Conservation (phyloP, 2,888 invertebrate genomes). For the Ochlodes sylvanus region DNA sequence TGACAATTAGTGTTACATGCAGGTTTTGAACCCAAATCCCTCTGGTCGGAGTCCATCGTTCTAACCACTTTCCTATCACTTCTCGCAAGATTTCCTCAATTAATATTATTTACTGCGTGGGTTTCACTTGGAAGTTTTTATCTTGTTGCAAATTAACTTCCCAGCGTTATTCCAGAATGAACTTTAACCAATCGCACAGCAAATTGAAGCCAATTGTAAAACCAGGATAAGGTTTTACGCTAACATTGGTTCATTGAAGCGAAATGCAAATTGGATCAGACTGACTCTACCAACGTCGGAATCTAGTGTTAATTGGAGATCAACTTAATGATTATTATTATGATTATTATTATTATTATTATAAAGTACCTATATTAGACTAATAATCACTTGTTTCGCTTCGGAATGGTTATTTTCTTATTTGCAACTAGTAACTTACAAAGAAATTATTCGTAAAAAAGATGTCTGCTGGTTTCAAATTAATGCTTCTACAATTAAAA, state of each 20-base stretch:
- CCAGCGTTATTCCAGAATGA: background rate
- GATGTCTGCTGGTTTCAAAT: constrained; percentile 2
- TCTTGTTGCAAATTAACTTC: background rate
- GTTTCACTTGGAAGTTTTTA: background rate
- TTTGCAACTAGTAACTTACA: too few species aligned
- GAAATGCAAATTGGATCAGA: constrained; percentile 5
- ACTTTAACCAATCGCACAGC: background rate
- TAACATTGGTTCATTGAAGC: background rate
- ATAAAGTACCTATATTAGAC: too few species aligned
- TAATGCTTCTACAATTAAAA: constrained; percentile 12
- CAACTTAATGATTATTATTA: background rate
- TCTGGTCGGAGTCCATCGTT: too few species aligned
- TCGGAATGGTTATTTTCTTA: too few species aligned
- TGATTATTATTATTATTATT: background rate
- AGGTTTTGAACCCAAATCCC: too few species aligned
- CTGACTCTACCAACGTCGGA: background rate
- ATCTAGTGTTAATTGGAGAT: constrained; percentile 3
- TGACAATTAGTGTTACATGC: too few species aligned
- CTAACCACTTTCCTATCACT: too few species aligned
- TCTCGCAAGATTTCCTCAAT: too few species aligned
- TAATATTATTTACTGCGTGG: background rate
- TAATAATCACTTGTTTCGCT: too few species aligned
- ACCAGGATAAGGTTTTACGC: constrained; percentile 5
- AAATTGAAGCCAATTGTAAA: constrained; percentile 6
- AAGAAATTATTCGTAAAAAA: background rate